A percentile compares a stretch with the other conserved stretches of the same genome.
These are phyloP conservation scores for Globia sparganii DNA, from an alignment of 2,888 invertebrate genomes.

Conservation along the genomic window DNA sequence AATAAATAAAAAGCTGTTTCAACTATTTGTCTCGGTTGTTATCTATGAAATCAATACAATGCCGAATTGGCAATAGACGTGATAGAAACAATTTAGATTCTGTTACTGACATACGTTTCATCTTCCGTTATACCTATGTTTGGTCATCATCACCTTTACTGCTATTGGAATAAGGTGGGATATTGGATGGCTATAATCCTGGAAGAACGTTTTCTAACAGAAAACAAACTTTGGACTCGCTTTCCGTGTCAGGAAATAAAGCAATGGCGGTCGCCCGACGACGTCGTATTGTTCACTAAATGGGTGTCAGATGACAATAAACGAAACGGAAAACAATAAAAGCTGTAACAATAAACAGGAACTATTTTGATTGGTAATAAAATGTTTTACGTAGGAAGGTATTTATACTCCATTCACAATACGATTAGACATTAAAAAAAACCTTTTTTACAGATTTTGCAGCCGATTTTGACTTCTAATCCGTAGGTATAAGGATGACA, in stretches of 20 bases:
- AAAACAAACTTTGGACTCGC: not conserved
- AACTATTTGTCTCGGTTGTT: not conserved
- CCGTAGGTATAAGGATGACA: too few species aligned
- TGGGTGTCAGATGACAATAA: not conserved
- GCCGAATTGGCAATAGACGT: not conserved
- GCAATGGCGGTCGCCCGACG: not conserved
- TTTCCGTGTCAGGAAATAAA: not conserved
- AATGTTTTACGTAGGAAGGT: not conserved
- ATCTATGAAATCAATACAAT: conserved; percentile 57
- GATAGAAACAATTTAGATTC: not conserved
- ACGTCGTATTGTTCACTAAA: not conserved
- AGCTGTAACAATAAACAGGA: not conserved
- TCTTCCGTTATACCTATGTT: not conserved
- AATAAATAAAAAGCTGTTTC: not conserved
- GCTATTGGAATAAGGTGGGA: not conserved
- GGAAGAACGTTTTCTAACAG: not conserved
- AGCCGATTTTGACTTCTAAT: too few species aligned
- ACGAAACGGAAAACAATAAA: not conserved
- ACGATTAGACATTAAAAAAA: too few species aligned
- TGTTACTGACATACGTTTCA: not conserved
- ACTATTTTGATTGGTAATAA: not conserved
- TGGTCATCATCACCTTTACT: not conserved
- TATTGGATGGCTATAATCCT: too few species aligned
- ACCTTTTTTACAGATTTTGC: too few species aligned
- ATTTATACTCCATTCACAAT: too few species aligned